A percentile compares a stretch with the other conserved stretches of the same genome.
Evolutionary conservation across 2,888 invertebrate species (phyloP).

Genomic region (Himalopsyche kuldschensis): DNA sequence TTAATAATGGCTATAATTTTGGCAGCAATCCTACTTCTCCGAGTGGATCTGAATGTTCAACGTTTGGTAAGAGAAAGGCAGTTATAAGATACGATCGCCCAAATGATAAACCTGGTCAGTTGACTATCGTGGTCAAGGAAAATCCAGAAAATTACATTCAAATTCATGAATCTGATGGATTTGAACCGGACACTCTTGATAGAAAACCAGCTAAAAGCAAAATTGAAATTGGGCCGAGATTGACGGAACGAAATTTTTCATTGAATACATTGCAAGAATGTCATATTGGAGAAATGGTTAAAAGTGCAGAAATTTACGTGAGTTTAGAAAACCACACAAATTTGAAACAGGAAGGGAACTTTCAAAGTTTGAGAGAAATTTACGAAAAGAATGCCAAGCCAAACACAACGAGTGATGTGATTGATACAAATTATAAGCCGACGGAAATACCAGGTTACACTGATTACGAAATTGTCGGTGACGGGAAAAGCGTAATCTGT

Average conservation of each 20-base stretch:
- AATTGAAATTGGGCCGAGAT: constrained; percentile 34
- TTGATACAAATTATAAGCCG: background rate
- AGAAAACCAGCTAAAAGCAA: constrained; percentile 69
- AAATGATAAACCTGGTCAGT: constrained; percentile 71
- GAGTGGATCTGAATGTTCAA: constrained; percentile 61
- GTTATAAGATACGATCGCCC: constrained; percentile 60
- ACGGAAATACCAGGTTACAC: background rate
- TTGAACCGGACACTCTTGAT: constrained; percentile 85
- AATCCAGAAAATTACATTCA: constrained; percentile 75
- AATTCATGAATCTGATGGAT: constrained; percentile 78
- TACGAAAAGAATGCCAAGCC: constrained; percentile 56
- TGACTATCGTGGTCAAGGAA: constrained; percentile 83
- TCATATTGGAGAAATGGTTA: background rate
- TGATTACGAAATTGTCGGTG: constrained; percentile 38
- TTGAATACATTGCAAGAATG: background rate
- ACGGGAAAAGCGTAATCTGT: constrained; percentile 32
- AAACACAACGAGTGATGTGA: background rate
- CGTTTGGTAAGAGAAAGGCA: constrained; percentile 59
- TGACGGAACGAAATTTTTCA: background rate
- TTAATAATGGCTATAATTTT: constrained; percentile 73
- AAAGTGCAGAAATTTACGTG: background rate
- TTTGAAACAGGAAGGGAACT: background rate
- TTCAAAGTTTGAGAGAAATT: constrained; percentile 68
- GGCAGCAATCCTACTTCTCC: constrained; percentile 63
- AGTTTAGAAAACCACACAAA: constrained; percentile 44